Base-by-base conservation (phyloP, 1,140 invertebrate species). In the Penaeus vannamei region DNA sequence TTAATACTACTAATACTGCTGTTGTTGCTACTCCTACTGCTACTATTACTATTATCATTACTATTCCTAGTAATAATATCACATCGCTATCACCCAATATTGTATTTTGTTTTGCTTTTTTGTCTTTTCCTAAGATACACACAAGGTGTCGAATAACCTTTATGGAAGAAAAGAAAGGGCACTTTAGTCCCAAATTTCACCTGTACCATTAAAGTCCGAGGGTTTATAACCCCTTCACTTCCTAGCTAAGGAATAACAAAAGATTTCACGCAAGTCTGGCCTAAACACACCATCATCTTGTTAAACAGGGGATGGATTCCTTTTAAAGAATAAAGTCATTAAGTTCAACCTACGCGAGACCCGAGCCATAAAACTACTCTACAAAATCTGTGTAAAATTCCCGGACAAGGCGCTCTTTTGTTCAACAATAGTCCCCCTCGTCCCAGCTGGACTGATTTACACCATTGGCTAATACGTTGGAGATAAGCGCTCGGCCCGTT, bases 291-390 rank as follows among this genome's bases (percentile, higher is more conserved):
- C 85, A 61, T 80, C 53, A 59, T 32, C 85, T 86, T 86, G 85
- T 86, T 86, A 79, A 86, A 86, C 85, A 86, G 32, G 82, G 61
- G 69, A 84, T 26, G 64, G 81, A 88, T 83, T 83, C 86, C 81
- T 88, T 88, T 88, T 88, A 84, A 84, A 89, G 87, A 89, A 89
- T 89, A 89, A 89, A 89, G 82, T 81, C 82, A 89, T 84, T 89
- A 89, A 89, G 82, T 77, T 61, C 23, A 61, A 84, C 29, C 87
- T 76, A 84, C 46, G 81, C 64, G 87, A 83, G 83, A 77, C 66
- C 69, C 81, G 17, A 72, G 81, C 26, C 87, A 80, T 89, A 89
- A 89, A 84, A 89, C 86, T 83, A 88, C 86, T 76, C 80, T 83
- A 88, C 87, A 84, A 89, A 80, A 89, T 89, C 82, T 62, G 83